These are phyloP conservation scores for Sesamia nonagrioides DNA, from an alignment of 1,140 invertebrate genomes.

Conservation along the genomic window DNA sequence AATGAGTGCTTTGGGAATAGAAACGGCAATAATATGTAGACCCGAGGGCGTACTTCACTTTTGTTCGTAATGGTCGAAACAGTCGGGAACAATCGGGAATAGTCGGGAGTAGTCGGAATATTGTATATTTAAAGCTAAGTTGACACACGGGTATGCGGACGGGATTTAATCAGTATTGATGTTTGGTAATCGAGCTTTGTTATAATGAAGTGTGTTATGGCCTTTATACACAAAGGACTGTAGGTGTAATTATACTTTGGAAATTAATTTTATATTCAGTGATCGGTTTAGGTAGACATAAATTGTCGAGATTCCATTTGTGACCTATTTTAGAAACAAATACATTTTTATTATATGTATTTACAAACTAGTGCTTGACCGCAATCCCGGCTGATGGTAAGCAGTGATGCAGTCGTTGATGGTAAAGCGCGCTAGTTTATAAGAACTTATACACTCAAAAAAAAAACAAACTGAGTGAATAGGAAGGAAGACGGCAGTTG, in stretches of 20 bases:
- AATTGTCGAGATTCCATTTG: too few species aligned
- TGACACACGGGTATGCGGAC: not conserved
- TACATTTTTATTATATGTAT: too few species aligned
- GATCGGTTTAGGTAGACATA: too few species aligned
- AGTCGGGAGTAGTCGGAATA: conserved; percentile 48
- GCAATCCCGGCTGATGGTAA: too few species aligned
- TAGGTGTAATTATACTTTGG: not conserved
- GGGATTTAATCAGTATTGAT: not conserved
- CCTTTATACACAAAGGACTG: not conserved
- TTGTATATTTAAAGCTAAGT: conserved; percentile 39
- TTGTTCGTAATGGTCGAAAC: conserved; percentile 44
- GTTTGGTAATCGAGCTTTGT: conserved; percentile 14
- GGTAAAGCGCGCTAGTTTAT: too few species aligned
- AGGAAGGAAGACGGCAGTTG: too few species aligned
- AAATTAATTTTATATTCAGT: not conserved
- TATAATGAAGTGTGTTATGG: not conserved
- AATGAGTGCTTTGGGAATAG: conserved; percentile 36
- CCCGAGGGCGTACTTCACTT: conserved; percentile 51
- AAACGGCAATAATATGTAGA: conserved; percentile 48
- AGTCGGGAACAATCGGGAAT: conserved; percentile 46
- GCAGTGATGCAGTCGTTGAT: too few species aligned
- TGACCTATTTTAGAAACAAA: too few species aligned
- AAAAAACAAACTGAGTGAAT: too few species aligned
- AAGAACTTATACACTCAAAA: too few species aligned
- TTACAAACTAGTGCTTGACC: too few species aligned